Base-by-base conservation (phyloP, 2,797 vertebrate genomes). In the Huso huso region DNA sequence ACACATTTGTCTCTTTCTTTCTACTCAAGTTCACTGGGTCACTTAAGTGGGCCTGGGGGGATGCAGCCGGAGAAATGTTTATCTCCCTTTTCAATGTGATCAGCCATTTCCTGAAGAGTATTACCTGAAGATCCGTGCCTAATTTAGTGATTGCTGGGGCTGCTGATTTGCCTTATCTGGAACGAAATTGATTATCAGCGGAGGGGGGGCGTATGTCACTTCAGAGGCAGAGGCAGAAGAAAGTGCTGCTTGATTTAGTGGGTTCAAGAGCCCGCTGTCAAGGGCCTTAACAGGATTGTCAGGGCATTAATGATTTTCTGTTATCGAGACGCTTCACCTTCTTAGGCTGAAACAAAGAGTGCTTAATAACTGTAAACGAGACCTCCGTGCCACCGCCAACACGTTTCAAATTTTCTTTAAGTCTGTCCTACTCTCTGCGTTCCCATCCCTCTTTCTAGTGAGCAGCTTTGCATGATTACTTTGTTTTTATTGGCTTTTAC, bases 131-230 rank as follows among this genome's bases (percentile, higher is more conserved):
- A 68, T 62, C 75, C 71, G 8, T 78, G 73, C 75, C 83, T 77
- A 86, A 87, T 77, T 8, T 12, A 72, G 69, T 72, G 73, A 85
- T 82, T 86, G 86, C 76, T 67, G 76, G 75, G 71, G 75, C 57
- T 68, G 13, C 37, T 79, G 76, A 83, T 83, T 74, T 71, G 77
- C 77, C 81, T 82, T 82, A 76, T 81, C 81, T 85, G 84, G 81
- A 85, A 86, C 79, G 82, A 84, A 87, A 77, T 71, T 70, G 75
- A 82, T 84, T 81, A 79, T 73, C 76, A 73, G 62, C 73, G 67
- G 61, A 74, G 73, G 76, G 78, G 68, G 53, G 53, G 37, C 0
- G 37, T 4, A 55, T 10, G 9, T 10, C 53, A 55, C 53, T 55
- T 55, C 53, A 55, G 53, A 55, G 69, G 51, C 69, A 68, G 70